phyloP scores from a whole-genome alignment of 2,113 vertebrate genomes.

The Crotalus tigris region DNA sequence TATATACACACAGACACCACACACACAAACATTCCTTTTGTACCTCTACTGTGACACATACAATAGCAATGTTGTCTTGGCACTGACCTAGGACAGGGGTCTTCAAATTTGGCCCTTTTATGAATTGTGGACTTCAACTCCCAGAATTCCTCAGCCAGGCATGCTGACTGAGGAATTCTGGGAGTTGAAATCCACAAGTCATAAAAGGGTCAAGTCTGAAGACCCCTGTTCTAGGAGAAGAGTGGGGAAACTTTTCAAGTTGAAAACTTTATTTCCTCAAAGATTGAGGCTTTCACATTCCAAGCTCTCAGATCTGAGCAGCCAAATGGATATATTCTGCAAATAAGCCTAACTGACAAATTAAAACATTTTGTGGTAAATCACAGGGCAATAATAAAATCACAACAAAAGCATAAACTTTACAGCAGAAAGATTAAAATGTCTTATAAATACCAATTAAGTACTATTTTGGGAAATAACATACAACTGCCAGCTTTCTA shows the following conservation, averaged over 20 bases:
- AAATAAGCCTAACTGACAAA: not conserved
- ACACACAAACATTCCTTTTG: not conserved
- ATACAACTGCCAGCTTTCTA: not conserved
- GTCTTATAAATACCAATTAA: not conserved
- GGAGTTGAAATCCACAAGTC: too few species aligned
- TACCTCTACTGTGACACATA: not conserved
- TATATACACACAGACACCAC: not conserved
- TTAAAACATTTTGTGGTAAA: not conserved
- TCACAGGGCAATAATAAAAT: not conserved
- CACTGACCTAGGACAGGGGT: not conserved
- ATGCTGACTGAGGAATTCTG: too few species aligned
- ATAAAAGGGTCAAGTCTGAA: too few species aligned
- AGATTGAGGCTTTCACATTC: not conserved
- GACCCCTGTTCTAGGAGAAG: not conserved
- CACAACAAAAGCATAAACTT: not conserved
- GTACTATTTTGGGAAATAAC: not conserved
- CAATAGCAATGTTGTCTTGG: not conserved
- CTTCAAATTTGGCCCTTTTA: too few species aligned
- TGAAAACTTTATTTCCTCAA: not conserved
- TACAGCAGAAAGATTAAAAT: not conserved
- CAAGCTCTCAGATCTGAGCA: not conserved
- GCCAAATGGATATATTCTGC: not conserved
- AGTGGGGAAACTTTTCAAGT: not conserved
- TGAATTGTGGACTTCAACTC: too few species aligned
- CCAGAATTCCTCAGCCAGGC: too few species aligned